Conservation (phyloP, 2,797 vertebrate genomes). For the Acanthurus tractus region DNA sequence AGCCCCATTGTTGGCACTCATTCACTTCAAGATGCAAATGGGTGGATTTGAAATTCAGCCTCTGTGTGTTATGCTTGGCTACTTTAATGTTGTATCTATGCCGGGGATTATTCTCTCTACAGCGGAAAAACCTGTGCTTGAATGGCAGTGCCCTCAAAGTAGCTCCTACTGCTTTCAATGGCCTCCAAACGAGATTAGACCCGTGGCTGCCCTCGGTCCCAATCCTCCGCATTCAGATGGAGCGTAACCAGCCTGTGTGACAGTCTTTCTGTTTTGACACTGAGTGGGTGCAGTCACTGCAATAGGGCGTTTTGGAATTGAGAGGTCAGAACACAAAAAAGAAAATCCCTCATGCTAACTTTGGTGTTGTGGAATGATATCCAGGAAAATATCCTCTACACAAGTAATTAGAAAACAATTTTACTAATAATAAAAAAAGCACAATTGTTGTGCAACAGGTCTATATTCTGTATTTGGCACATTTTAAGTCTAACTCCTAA, state of each 20-base stretch:
- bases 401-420: slow-evolving; percentile 32
- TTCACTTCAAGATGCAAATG: slow-evolving; percentile 86
- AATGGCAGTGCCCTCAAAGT: slow-evolving; percentile 86
- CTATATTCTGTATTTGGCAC: slow-evolving; percentile 70
- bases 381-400: slow-evolving; percentile 23
- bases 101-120: slow-evolving; percentile 87
- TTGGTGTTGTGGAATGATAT: slow-evolving; percentile 45
- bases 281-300: slow-evolving; percentile 76
- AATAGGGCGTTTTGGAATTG: slow-evolving; percentile 74
- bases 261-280: slow-evolving; percentile 83
- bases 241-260: slow-evolving; percentile 83
- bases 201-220: slow-evolving; percentile 83
- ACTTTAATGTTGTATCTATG: slow-evolving; percentile 88
- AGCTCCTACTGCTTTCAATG: slow-evolving; percentile 85
- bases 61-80: slow-evolving; percentile 87
- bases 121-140: slow-evolving; percentile 83
- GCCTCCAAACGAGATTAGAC: slow-evolving; percentile 88
- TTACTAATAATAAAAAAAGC: slow-evolving; percentile 41
- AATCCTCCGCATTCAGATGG: slow-evolving; percentile 84
- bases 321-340: slow-evolving; percentile 77
- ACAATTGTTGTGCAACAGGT: slow-evolving; percentile 22
- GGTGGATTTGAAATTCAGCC: slow-evolving; percentile 85
- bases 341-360: slow-evolving; percentile 62
- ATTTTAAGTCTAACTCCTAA: slow-evolving; percentile 3
- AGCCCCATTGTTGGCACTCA: slow-evolving; percentile 78